These are phyloP conservation scores for Myotis brandtii DNA, from an alignment of 2,113 vertebrate genomes.

Conservation along the genomic window DNA sequence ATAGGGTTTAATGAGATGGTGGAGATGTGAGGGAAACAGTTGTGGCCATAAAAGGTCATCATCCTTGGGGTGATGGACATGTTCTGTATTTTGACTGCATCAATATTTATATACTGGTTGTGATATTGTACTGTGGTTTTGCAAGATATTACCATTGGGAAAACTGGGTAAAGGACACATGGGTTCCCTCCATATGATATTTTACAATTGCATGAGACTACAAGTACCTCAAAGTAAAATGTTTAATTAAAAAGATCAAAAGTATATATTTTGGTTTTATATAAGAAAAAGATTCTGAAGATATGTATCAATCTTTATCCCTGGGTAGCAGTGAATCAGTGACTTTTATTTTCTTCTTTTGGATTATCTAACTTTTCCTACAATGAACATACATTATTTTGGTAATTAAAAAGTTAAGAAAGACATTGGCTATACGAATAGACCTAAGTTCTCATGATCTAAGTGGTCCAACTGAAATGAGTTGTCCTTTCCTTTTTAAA, in stretches of 20 bases:
- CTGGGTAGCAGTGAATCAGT: background rate
- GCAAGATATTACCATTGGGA: background rate
- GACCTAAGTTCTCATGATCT: background rate
- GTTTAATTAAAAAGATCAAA: background rate
- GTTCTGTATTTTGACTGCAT: background rate
- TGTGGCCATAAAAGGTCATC: background rate
- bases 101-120: background rate
- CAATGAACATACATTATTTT: background rate
- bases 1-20: background rate
- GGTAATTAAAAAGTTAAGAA: constrained; percentile 38
- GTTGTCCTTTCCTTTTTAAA: background rate
- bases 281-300: background rate
- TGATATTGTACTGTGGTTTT: background rate
- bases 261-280: background rate
- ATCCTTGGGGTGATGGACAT: background rate
- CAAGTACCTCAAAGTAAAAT: background rate
- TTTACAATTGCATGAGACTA: background rate
- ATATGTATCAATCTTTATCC: constrained; percentile 21
- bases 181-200: background rate
- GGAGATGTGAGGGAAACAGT: background rate
- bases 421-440: background rate
- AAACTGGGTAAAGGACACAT: background rate
- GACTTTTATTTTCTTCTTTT: constrained; percentile 36
- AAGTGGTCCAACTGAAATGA: background rate
- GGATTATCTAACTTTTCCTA: constrained; percentile 14